Percentiles rank a stretch among this genome's conserved stretches.
phyloP scores from a whole-genome alignment of 1,140 invertebrate genomes.

The Bombus difficillimus region DNA sequence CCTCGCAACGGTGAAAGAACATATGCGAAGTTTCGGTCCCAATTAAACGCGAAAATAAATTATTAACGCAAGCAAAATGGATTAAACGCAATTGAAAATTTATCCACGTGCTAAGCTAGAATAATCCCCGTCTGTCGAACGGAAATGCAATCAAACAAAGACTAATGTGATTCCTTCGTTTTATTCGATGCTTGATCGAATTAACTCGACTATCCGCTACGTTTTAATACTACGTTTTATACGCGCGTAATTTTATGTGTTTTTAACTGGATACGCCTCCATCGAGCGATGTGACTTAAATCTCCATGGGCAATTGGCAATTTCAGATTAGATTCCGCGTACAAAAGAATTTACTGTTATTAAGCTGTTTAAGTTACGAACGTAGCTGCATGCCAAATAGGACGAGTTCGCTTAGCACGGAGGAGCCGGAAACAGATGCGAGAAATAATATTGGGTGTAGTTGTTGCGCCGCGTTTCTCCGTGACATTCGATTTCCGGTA shows the following conservation, averaged over 20 bases:
- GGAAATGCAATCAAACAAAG: not conserved
- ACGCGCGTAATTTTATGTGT: not conserved
- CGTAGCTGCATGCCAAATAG: not conserved
- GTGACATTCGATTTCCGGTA: slow-evolving; percentile 20
- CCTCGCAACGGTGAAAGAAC: not conserved
- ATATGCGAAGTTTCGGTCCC: not conserved
- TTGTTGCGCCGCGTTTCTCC: not conserved
- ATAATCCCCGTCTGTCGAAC: not conserved
- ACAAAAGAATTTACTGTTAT: slow-evolving; percentile 17
- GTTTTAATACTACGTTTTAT: no score
- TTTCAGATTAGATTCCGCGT: not conserved
- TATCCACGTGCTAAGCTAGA: not conserved
- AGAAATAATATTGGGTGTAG: slow-evolving; percentile 20
- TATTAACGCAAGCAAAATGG: not conserved
- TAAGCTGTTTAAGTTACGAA: slow-evolving; percentile 8
- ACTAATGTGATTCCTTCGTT: slow-evolving; percentile 8
- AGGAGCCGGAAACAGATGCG: not conserved
- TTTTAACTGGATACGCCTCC: not conserved
- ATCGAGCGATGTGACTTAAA: not conserved
- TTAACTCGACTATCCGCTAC: not conserved
- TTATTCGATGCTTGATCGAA: not conserved
- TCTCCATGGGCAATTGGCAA: not conserved
- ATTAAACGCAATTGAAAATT: not conserved
- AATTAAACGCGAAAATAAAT: slow-evolving; percentile 9
- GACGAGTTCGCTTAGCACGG: not conserved